Evolutionary conservation across 2,888 invertebrate genomes (phyloP), one percentile per base, ranked within the genome.

Genomic region (Sylvicola cinctus): DNA sequence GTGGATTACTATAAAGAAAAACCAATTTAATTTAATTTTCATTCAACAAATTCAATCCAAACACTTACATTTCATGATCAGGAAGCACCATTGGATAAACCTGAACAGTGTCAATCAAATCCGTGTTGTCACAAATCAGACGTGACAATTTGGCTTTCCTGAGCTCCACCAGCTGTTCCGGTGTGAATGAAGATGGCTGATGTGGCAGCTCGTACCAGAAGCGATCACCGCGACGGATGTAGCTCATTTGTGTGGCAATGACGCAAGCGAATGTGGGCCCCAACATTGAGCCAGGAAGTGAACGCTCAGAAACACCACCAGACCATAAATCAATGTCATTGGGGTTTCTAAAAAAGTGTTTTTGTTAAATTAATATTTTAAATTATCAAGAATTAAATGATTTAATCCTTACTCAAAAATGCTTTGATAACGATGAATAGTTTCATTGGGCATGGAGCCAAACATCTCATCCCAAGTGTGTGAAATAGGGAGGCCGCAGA

Each of bases 181-280:
- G 73, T 4, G 83, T 81, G 57, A 90, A 90, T 2, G 85, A 80
- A 23, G 88, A 87, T 0, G 88, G 88, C 57, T 85, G 87, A 52
- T 87, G 79, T 16, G 83, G 80, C 36, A 88, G 62, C 57, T 90
- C 90, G 51, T 84, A 91, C 90, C 90, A 93, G 56, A 90, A 91
- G 54, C 91, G 70, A 58, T 93, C 91, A 39, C 88, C 87, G 44
- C 81, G 67, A 52, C 87, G 70, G 1, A 85, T 69, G 49, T 84
- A 81, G 45, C 81, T 80, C 62, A 91, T 87, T 57, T 91, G 90
- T 16, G 83, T 83, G 16, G 87, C 91, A 46, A 93, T 88, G 40
- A 93, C 66, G 51, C 91, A 93, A 34, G 87, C 85, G 50, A 91
- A 91, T 33, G 90, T 87, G 2, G 91, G 90, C 33, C 93, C 91